A percentile compares a stretch with the other conserved stretches of the same genome.
phyloP scores from a whole-genome alignment of 1,140 invertebrate species.

The Cydia strobilella region DNA sequence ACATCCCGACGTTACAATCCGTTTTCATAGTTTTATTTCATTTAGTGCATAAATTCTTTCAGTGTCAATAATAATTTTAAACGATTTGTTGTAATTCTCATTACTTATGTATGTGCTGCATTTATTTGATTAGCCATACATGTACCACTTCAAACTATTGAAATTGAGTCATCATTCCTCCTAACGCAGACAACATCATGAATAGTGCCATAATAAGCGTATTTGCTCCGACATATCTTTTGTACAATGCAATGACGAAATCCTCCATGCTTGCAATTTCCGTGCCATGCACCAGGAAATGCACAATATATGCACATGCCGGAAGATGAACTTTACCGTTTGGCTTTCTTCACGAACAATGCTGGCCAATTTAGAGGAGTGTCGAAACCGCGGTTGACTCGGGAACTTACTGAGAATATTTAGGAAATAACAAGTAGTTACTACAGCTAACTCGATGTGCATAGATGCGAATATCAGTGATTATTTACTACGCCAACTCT shows the following conservation, averaged over 20 bases:
- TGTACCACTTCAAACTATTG: neutral
- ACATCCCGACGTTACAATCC: too few species aligned
- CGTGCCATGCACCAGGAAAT: slow-evolving; percentile 20
- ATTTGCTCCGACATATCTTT: neutral
- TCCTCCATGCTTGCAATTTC: slow-evolving; percentile 18
- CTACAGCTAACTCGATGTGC: neutral
- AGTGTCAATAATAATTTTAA: too few species aligned
- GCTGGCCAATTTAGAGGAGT: slow-evolving; percentile 37
- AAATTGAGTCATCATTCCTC: neutral
- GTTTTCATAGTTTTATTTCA: too few species aligned
- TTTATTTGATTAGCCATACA: too few species aligned
- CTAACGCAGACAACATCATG: neutral
- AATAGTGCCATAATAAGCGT: neutral
- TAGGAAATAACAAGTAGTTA: neutral
- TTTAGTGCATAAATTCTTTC: too few species aligned
- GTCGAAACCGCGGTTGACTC: slow-evolving; percentile 39
- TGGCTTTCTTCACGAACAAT: slow-evolving; percentile 42
- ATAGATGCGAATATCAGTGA: neutral
- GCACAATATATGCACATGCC: neutral
- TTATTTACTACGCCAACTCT: too few species aligned
- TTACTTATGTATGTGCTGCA: too few species aligned
- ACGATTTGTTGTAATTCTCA: too few species aligned
- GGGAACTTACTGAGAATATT: neutral
- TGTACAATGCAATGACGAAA: slow-evolving; percentile 10
- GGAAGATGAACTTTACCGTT: slow-evolving; percentile 29